Base-by-base conservation (phyloP, 2,797 vertebrate genomes). In the Sphaeramia orbicularis region DNA sequence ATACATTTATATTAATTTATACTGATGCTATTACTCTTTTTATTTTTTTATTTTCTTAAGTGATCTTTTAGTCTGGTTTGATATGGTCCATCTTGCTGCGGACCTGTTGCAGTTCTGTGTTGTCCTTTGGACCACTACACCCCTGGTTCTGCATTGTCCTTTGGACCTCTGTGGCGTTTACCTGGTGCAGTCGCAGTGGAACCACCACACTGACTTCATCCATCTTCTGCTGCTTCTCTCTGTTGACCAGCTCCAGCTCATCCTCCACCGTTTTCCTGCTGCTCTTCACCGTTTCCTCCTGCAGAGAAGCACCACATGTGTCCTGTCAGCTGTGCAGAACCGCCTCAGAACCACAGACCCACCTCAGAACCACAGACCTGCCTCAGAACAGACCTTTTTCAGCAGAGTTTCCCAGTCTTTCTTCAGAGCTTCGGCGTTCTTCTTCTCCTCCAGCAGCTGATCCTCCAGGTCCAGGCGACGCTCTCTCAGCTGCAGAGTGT, bases 121-220 rank as follows among this genome's bases (percentile, higher is more conserved):
- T 19, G 18, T 45, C 7, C 24, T 32, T 32, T 43, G 21, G 14
- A 27, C 7, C 15, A 15, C 8, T 4, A 14, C 4, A n/a, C n/a
- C n/a, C n/a, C n/a, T n/a, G n/a, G n/a, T n/a, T n/a, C n/a, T n/a
- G n/a, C n/a, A n/a, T n/a, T n/a, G n/a, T n/a, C n/a, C n/a, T n/a
- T n/a, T n/a, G n/a, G n/a, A 2, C 7, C 15, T n/a, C n/a, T n/a
- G n/a, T n/a, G n/a, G n/a, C n/a, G 35, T 54, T 78, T 86, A 99
- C 97, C 96, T 99, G 98, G 63, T 96, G 95, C 30, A 97, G 91
- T 74, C 95, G 93, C 43, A 99, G 89, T 13, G 96, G 95, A 40
- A 99, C 93, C 44, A 91, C 95, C 36, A 97, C 94, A 14, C 96
- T 85, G 4, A 99, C 84, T 10, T 97, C 93, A 13, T 99, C 97